phyloP scores from a whole-genome alignment of 2,797 vertebrate genomes.

The Threskiornis aethiopicus region DNA sequence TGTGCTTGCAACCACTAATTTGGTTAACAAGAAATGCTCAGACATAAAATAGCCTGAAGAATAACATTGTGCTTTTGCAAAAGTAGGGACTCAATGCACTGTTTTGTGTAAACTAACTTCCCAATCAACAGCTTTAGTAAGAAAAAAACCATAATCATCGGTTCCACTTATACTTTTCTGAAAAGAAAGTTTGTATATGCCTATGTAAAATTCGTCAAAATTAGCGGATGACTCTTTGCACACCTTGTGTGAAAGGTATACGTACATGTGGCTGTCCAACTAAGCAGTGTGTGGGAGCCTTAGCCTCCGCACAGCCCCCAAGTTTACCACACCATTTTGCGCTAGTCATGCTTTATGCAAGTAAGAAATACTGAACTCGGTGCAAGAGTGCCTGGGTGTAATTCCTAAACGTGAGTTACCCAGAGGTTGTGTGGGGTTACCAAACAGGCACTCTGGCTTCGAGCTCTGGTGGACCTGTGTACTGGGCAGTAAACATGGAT shows the following conservation, averaged over 20 bases:
- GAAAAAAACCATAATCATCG: not conserved
- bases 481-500: not conserved
- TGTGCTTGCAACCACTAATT: not conserved
- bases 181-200: not conserved
- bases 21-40: not conserved
- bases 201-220: not conserved
- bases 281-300: too few relatives aligned
- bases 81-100: not conserved
- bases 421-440: not conserved
- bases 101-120: not conserved
- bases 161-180: not conserved
- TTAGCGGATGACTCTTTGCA: not conserved
- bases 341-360: not conserved
- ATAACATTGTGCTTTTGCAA: not conserved
- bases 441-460: not conserved
- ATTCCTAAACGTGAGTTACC: not conserved
- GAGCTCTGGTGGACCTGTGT: not conserved
- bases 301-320: not conserved
- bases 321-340: not conserved
- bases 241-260: not conserved
- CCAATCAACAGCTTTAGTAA: not conserved
- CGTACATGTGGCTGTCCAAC: not conserved
- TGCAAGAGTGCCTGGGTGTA: not conserved
- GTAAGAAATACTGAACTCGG: not conserved
- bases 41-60: not conserved